Conservation (phyloP, 2,113 vertebrate genomes). For the Pomatostomus ruficeps region DNA sequence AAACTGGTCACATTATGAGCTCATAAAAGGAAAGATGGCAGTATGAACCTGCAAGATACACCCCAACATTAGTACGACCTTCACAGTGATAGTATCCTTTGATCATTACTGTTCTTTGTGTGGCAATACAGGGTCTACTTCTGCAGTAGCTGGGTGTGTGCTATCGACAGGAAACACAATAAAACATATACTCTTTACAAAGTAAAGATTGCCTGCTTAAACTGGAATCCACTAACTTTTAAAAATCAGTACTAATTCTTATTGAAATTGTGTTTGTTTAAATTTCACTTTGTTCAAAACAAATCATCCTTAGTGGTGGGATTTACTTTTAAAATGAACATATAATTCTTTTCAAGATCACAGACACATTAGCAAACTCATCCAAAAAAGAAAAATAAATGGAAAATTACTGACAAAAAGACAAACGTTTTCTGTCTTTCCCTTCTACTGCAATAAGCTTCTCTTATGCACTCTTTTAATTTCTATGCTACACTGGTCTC, state of each 20-base stretch:
- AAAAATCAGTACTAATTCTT: neutral
- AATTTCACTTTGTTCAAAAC: neutral
- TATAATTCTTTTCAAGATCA: neutral
- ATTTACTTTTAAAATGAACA: neutral
- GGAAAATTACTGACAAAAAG: neutral
- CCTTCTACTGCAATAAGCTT: neutral
- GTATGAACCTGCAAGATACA: neutral
- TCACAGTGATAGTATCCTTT: neutral
- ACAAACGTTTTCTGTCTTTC: neutral
- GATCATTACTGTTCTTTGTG: neutral
- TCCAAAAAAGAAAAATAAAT: neutral
- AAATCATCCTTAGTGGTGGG: neutral
- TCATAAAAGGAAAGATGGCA: neutral
- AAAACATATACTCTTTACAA: neutral
- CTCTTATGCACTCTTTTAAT: neutral
- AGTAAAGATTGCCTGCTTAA: neutral
- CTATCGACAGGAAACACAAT: neutral
- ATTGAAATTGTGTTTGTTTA: neutral
- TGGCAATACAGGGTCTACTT: neutral
- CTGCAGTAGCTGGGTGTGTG: neutral
- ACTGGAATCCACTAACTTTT: neutral
- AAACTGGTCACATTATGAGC: neutral
- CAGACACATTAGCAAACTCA: neutral
- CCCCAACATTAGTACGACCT: neutral
- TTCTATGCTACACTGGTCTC: neutral